These are phyloP conservation scores for Drosophila ohnishii DNA, from an alignment of 1,140 invertebrate species.

Conservation along the genomic window DNA sequence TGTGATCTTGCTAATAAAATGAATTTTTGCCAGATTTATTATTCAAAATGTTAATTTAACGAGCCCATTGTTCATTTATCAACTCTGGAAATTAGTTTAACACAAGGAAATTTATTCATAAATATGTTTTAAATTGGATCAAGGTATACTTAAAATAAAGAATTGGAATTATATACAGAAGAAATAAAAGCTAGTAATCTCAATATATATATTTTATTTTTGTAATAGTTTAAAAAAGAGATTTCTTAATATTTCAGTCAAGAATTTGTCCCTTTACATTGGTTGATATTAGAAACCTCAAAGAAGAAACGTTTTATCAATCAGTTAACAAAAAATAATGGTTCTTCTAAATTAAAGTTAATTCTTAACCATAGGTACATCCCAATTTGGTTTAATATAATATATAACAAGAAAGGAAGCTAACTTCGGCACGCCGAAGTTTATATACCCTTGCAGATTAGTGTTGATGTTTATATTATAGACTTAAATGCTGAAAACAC, in stretches of 20 bases:
- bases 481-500: too few species aligned
- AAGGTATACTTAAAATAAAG: too few species aligned
- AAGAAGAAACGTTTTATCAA: background rate
- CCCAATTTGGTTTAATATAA: too few species aligned
- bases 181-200: background rate
- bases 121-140: background rate
- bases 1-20: background rate
- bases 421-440: too few species aligned
- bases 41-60: slow-evolving; percentile 5
- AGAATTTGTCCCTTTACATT: background rate
- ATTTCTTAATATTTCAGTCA: background rate
- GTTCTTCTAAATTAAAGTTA: background rate
- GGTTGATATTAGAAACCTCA: fast-evolving
- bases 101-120: background rate
- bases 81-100: background rate
- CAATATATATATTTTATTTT: background rate
- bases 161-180: background rate
- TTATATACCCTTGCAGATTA: too few species aligned
- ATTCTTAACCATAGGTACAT: background rate
- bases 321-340: too few species aligned
- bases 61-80: background rate
- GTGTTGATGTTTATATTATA: too few species aligned
- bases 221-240: background rate
- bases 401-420: too few species aligned
- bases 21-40: background rate